A percentile compares a stretch with the other conserved stretches of the same genome.
Conservation (phyloP, 2,888 invertebrate species). For the Cryptocephalus primarius region DNA sequence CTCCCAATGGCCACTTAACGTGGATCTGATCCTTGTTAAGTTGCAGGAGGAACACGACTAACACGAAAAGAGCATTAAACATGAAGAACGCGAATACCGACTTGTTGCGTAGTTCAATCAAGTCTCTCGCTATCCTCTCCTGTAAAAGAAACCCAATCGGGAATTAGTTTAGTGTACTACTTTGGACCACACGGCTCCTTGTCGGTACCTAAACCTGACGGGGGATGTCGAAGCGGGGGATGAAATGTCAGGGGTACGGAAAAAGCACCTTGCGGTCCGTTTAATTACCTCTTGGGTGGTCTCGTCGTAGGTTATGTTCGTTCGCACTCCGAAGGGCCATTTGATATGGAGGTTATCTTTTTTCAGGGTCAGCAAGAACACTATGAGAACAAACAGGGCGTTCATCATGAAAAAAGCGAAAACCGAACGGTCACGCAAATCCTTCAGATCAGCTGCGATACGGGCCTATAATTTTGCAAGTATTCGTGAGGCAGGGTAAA, state of each 20-base stretch:
- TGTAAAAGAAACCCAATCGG: constrained; percentile 39
- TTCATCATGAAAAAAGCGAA: constrained; percentile 98
- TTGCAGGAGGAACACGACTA: constrained; percentile 98
- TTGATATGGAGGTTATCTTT: constrained; percentile 93
- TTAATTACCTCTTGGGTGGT: constrained; percentile 80
- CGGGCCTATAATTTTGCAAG: constrained; percentile 60
- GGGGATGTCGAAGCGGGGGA: constrained; percentile 3
- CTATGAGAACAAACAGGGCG: constrained; percentile 96
- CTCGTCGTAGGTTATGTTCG: constrained; percentile 86
- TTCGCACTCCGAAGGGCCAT: constrained; percentile 92
- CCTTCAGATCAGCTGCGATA: constrained; percentile 84
- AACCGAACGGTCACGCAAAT: constrained; percentile 87
- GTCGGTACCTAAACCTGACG: constrained; percentile 12
- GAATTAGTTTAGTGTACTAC: constrained; percentile 7
- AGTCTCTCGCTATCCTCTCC: constrained; percentile 81
- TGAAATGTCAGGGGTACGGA: background rate
- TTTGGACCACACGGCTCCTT: constrained; percentile 41
- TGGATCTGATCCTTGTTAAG: constrained; percentile 97
- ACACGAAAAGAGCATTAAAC: constrained; percentile 98
- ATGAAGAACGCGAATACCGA: constrained; percentile 97
- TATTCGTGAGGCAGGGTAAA: too few species aligned
- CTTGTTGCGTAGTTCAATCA: constrained; percentile 93
- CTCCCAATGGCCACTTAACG: constrained; percentile 93
- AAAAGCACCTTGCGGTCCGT: constrained; percentile 23
- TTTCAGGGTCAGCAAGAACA: constrained; percentile 96